Conservation (phyloP, 2,888 invertebrate genomes). For the Rotaria macrura region DNA sequence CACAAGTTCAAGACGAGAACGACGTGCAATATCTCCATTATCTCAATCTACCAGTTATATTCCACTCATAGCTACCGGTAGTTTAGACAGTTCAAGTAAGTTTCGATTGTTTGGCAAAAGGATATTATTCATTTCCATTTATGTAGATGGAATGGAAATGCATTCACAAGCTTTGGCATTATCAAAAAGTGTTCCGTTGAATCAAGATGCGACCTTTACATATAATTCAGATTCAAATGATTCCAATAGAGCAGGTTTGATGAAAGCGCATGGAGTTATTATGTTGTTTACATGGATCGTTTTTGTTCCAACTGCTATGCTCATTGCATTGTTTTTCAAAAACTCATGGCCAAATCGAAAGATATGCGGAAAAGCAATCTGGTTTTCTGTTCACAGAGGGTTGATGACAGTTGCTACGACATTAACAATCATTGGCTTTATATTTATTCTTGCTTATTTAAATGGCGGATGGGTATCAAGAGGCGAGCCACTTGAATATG, state of each 20-base stretch:
- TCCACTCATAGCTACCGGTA: too few relatives aligned
- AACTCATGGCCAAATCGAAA: conserved; percentile 43
- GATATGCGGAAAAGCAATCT: conserved; percentile 41
- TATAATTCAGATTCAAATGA: not conserved
- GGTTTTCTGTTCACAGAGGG: conserved; percentile 45
- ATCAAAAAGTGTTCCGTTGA: not conserved
- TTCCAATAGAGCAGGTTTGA: not conserved
- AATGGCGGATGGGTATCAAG: conserved; percentile 37
- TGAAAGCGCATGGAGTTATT: not conserved
- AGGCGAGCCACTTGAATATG: conserved; percentile 38
- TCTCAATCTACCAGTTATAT: too few relatives aligned
- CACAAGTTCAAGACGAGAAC: too few relatives aligned
- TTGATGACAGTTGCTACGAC: conserved; percentile 39
- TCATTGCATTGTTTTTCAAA: conserved; percentile 44
- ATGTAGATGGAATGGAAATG: not conserved
- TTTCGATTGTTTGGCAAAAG: not conserved
- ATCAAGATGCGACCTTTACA: not conserved
- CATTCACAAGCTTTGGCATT: not conserved
- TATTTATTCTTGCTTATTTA: conserved; percentile 44
- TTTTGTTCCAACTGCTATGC: not conserved
- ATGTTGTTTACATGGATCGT: conserved; percentile 17
- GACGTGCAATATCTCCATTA: too few relatives aligned
- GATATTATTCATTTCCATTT: not conserved
- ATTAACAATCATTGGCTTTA: conserved; percentile 41
- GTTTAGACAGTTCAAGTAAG: conserved; percentile 1